Evolutionary conservation across 2,888 invertebrate genomes (phyloP), one percentile per base, ranked within the genome.

Genomic region (Sminthurinus aureus): DNA sequence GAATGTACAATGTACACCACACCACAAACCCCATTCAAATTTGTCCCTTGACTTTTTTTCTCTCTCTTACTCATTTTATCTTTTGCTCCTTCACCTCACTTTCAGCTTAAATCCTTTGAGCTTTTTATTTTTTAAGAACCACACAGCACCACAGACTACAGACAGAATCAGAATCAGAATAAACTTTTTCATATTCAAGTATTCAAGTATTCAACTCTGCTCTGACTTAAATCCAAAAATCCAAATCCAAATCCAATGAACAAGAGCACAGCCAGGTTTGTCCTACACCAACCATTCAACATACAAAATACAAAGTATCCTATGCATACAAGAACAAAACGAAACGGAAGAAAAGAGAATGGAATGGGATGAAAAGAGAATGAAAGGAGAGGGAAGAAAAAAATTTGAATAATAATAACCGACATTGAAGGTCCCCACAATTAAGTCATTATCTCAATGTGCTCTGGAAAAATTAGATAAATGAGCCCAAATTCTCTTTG

Each of bases 351-450:
- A 13, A 69, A 20, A 69, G 8, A 11, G 58, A 78, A 51, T 9
- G 13, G 11, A 13, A 52, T 20, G 15, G 51, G 51, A 76, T 51
- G 74, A 38, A 38, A 51, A 79, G 66, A 79, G 67, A 79, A 38
- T 51, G 67, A 71, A 20, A 79, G 9, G 8, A 26, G 69, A 51
- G 69, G 66, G 69, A 38, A 79, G 71, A 38, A 71, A 82, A 52
- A 78, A 82, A 82, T 82, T 82, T 82, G 69, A 82, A 82, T 82
- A 82, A 69, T 82, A 82, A 82, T 82, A 82, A 81, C 51, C 78
- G 15, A 78, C 51, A 66, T 24, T 26, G 15, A 67, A 82, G 51
- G 50, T 82, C 77, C 52, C 22, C 71, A 71, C 78, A 82, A 82
- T 82, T 82, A 82, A 67, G 82, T 78, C 78, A 82, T 82, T 82